Conservation (phyloP, 2,113 vertebrate species). For the Nyctibius bracteatus region DNA sequence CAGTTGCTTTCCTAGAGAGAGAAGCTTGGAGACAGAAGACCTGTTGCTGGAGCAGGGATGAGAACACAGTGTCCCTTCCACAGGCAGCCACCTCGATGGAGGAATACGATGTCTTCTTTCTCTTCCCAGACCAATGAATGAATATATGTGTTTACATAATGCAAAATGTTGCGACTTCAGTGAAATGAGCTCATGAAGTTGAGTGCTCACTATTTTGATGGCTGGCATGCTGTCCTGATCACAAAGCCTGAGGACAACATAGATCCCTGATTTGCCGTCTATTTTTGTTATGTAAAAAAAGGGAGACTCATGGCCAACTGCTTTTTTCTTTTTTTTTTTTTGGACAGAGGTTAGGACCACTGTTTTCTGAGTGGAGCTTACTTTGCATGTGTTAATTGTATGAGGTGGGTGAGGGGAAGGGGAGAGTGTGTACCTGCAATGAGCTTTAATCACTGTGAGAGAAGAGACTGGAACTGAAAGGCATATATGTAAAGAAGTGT, state of each 20-base stretch:
- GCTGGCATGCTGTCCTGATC: not conserved
- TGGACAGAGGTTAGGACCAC: not conserved
- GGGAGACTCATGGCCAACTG: not conserved
- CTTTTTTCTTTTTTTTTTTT: not conserved
- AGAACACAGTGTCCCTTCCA: not conserved
- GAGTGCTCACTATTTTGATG: not conserved
- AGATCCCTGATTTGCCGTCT: not conserved
- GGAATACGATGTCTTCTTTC: not conserved
- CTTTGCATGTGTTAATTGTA: not conserved
- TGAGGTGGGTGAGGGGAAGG: not conserved
- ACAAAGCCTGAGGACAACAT: not conserved
- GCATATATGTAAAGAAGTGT: not conserved
- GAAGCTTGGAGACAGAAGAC: not conserved
- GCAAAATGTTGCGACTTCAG: not conserved
- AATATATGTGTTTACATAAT: not conserved
- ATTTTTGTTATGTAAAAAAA: not conserved
- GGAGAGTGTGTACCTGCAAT: not conserved
- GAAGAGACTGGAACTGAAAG: not conserved
- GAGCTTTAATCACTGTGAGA: not conserved
- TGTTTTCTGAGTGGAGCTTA: not conserved
- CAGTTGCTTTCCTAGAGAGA: slow-evolving; percentile 20
- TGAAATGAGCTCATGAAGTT: not conserved
- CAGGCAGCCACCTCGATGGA: not conserved
- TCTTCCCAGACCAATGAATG: not conserved
- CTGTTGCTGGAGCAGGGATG: not conserved